Evolutionary conservation across 2,113 vertebrate genomes (phyloP), one percentile per base, ranked within the genome.

Genomic region (Merops nubicus): DNA sequence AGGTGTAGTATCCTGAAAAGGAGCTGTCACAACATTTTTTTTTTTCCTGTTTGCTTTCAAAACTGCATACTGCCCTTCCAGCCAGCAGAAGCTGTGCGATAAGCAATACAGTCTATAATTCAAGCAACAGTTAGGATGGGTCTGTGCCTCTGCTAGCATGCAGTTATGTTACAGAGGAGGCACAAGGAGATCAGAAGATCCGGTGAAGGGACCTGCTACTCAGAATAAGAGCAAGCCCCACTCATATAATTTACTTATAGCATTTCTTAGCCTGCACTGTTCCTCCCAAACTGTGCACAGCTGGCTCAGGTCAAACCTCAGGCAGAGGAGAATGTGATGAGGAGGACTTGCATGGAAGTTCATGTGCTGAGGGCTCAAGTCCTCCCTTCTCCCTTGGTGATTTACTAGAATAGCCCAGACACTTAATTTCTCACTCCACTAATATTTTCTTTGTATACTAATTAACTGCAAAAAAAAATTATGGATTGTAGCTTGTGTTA

Each of bases 301-400:
- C 8, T 45, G 36, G 42, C 23, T 70, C 50, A 45, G 42, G 11
- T 51, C 23, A 72, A 72, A 77, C 7, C 6, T 59, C 38, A 59
- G 64, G 36, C 42, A 50, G 42, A 68, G 11, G 25, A 47, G 20
- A 62, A 29, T 3, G 4, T 69, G 26, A 22, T 69, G 34, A 50
- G 26, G 8, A 48, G 34, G 26, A 17, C 40, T 20, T 1, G 17
- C 68, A 33, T 67, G 38, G 23, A 56, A n/a, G 40, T 43, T 50
- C 22, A 29, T 1, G 0, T 25, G 12, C 22, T 2, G 1, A 50
- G 22, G 11, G 22, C 69, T 47, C 43, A n/a, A 38, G 45, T 33
- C 28, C 28, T 57, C 57, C 19, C 33, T 59, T 51, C 16, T 50
- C 29, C 14, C 21, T 23, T 8, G 4, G 6, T 70, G 19, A 15